A percentile compares a stretch with the other conserved stretches of the same genome.
Conservation (phyloP, 2,888 invertebrate species). For the Acrobeloides nanus region DNA sequence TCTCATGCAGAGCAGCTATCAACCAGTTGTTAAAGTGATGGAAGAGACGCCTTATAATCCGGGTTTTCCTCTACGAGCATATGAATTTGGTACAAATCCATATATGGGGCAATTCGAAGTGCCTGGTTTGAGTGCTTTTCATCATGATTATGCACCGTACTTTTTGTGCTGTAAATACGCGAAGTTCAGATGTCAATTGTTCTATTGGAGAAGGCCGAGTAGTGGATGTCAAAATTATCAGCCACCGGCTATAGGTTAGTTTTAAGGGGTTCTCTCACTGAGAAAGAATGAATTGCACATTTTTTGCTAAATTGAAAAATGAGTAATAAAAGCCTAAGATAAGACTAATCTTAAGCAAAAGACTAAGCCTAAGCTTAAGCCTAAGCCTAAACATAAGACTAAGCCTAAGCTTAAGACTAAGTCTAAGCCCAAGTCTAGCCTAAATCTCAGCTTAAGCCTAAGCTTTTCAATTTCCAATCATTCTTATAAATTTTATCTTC, state of each 20-base stretch:
- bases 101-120: conserved; percentile 91
- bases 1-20: conserved; percentile 87
- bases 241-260: conserved; percentile 77
- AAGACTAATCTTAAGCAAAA: no score
- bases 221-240: conserved; percentile 93
- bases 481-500: no score
- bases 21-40: conserved; percentile 61
- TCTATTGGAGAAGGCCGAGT: conserved; percentile 79
- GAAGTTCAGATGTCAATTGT: conserved; percentile 84
- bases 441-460: no score
- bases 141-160: conserved; percentile 86
- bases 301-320: no score
- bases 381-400: no score
- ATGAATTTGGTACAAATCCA: conserved; percentile 82
- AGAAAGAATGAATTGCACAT: no score
- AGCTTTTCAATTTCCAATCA: no score
- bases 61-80: conserved; percentile 52
- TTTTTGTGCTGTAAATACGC: conserved; percentile 91
- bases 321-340: no score
- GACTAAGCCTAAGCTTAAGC: no score
- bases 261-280: no score
- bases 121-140: conserved; percentile 89
- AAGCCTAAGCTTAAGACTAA: no score
- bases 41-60: conserved; percentile 41
- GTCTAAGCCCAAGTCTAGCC: no score